phyloP scores from a whole-genome alignment of 2,797 vertebrate species.

The Macropus fuliginosus region DNA sequence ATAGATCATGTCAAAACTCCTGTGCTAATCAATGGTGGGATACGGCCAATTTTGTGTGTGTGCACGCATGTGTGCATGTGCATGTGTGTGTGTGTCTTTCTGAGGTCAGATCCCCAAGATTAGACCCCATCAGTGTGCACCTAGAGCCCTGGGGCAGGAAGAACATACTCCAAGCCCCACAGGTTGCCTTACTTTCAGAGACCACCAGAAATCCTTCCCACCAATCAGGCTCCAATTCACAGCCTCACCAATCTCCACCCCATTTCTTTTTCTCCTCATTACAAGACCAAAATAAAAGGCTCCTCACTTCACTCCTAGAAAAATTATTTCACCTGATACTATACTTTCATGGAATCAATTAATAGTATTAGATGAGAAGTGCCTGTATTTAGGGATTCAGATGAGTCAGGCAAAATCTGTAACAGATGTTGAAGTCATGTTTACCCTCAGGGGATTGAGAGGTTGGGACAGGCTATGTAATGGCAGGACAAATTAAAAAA shows the following conservation, averaged over 20 bases:
- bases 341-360: not conserved
- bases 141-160: not conserved
- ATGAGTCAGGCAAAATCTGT: not conserved
- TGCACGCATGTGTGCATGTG: too few relatives aligned
- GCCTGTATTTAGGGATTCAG: not conserved
- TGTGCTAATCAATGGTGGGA: not conserved
- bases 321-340: not conserved
- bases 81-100: not conserved
- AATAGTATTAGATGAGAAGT: not conserved
- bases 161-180: not conserved
- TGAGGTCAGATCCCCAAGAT: not conserved
- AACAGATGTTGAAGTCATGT: not conserved
- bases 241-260: not conserved
- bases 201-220: not conserved
- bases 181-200: not conserved
- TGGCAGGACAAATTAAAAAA: not conserved
- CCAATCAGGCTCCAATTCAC: not conserved
- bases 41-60: not conserved
- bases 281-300: not conserved
- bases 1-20: not conserved
- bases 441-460: not conserved
- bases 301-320: not conserved
- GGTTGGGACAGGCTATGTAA: not conserved
- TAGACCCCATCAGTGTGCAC: not conserved
- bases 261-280: not conserved